Percentiles rank a stretch among this genome's conserved stretches.
phyloP scores from a whole-genome alignment of 2,888 invertebrate genomes.

The Limnephilus rhombicus region DNA sequence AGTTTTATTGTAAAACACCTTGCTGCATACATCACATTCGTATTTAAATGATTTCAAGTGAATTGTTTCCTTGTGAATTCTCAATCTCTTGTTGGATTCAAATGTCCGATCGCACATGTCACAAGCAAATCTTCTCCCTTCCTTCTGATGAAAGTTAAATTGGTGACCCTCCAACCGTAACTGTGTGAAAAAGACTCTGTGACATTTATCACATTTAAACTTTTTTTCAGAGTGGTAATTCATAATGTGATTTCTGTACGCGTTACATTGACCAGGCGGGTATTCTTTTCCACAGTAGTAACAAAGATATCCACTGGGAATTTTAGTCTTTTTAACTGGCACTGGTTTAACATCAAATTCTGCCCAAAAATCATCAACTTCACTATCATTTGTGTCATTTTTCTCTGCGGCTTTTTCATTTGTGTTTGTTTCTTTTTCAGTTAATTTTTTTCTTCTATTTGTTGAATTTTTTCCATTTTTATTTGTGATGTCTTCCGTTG shows the following conservation, averaged over 20 bases:
- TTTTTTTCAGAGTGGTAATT: neutral
- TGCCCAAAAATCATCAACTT: neutral
- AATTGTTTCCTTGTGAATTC: neutral
- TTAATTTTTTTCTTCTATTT: neutral
- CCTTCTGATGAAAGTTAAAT: neutral
- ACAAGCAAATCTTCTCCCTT: neutral
- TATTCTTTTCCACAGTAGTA: neutral
- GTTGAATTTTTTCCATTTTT: neutral
- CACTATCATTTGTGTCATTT: neutral
- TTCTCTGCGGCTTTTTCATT: neutral
- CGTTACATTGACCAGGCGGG: neutral
- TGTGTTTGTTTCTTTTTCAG: neutral
- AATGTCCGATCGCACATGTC: neutral
- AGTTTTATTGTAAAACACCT: slow-evolving; percentile 19
- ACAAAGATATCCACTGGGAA: neutral
- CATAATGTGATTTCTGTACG: neutral
- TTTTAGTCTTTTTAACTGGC: neutral
- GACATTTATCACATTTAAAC: neutral
- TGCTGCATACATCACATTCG: slow-evolving; percentile 9
- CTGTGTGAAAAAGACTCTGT: neutral
- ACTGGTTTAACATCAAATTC: neutral
- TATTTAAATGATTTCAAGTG: slow-evolving; percentile 9
- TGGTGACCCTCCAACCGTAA: neutral
- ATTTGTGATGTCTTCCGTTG: neutral
- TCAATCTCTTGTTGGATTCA: neutral